Evolutionary conservation across 2,888 invertebrate genomes (phyloP), one percentile per base, ranked within the genome.

Genomic region (Platynereis dumerilii): DNA sequence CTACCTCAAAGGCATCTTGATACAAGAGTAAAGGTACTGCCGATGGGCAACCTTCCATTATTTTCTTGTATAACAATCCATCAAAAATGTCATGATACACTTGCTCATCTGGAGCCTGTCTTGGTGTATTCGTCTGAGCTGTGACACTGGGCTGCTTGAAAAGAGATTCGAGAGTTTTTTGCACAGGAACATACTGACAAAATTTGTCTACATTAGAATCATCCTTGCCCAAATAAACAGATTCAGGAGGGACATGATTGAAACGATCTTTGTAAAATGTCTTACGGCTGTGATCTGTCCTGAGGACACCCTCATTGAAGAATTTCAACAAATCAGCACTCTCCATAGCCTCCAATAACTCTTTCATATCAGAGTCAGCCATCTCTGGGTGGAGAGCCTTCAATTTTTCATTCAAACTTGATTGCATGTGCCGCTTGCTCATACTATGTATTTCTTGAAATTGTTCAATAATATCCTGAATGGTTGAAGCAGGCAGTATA

Each of bases 1-100:
- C 59, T 24, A 68, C 58, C 58, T 68, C 68, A 69, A 68, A 68
- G 29, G 59, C 27, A 59, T 69, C 67, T 54, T 63, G 57, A 34
- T 48, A 52, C 20, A 52, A 17, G 3, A 52, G 3, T 52, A 52
- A 5, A 7, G 34, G 12, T 34, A 34, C 34, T 34, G 34, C 34
- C n/a, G n/a, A 34, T 34, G 7, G 52, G 52, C 5, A 52, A 20
- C 3, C 3, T 52, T 52, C 20, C 20, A 42, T 22, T 3, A 10
- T 22, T 5, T 7, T 20, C 7, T 52, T 52, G 24, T 52, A 20
- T 17, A 22, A 22, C 7, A 10, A 3, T 24, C 20, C 52, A 52
- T 52, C 52, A 5, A 22, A 5, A 52, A 24, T 52, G 7, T 22
- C 52, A 10, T 5, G 3, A 17, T 52, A 52, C n/a, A 52, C 20